These are phyloP conservation scores for Protodeltote pygarga DNA, from an alignment of 2,888 invertebrate species.

Conservation along the genomic window DNA sequence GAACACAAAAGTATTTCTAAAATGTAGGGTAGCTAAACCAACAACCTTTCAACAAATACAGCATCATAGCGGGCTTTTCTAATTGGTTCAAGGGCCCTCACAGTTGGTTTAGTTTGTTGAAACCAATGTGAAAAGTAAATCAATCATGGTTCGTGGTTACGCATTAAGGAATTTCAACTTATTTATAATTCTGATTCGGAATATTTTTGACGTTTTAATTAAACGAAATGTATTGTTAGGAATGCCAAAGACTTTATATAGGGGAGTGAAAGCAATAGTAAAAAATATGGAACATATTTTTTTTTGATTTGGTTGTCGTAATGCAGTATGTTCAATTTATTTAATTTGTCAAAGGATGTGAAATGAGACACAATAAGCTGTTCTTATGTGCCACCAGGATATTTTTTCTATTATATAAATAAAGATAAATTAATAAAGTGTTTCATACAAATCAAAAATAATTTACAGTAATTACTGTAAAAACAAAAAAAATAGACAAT, in stretches of 20 bases:
- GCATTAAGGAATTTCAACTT: conserved; percentile 24
- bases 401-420: too few species aligned
- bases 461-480: too few species aligned
- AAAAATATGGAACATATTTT: too few species aligned
- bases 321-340: too few species aligned
- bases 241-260: not conserved
- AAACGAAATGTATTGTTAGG: conserved; percentile 7
- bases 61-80: conserved; percentile 53
- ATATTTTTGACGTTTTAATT: conserved; percentile 17
- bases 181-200: conserved; percentile 20
- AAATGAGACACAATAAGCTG: too few species aligned
- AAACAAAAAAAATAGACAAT: too few species aligned
- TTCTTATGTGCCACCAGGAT: too few species aligned
- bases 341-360: too few species aligned
- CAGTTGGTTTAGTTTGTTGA: conserved; percentile 58
- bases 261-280: not conserved
- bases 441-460: too few species aligned
- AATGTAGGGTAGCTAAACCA: conserved; percentile 31
- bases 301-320: too few species aligned
- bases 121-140: conserved; percentile 66
- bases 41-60: conserved; percentile 29
- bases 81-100: conserved; percentile 69
- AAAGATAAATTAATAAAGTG: too few species aligned
- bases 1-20: too few species aligned
- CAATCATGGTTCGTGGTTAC: conserved; percentile 55